Base-by-base conservation (phyloP, 2,888 invertebrate genomes). In the Lomographa bimaculata region DNA sequence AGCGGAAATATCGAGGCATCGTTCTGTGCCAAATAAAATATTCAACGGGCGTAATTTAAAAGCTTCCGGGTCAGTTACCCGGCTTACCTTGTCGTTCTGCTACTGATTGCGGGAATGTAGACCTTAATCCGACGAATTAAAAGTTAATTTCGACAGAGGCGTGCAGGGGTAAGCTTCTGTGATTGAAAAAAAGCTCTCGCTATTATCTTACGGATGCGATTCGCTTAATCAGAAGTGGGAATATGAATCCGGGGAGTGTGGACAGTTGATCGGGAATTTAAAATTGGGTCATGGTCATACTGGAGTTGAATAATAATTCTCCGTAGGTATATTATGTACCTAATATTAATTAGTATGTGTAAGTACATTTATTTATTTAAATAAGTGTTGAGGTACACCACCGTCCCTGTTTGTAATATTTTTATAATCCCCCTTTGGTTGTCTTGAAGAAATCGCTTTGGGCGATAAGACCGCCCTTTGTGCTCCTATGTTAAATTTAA, bases 21-120 rank as follows among this genome's bases (percentile, higher is more conserved):
- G 63, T 60, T 62, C 54, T 60, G 54, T 60, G 61, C 56, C 64
- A 60, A 71, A 77, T 80, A 74, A 80, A 80, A 77, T 79, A 79
- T 80, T 79, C 77, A 72, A 54, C 57, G 57, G 54, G 52, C 68
- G 70, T 77, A 73, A 78, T 78, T 79, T 76, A 69, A 77, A 77
- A 74, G 72, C 71, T 77, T 77, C 70, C 71, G 66, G 74, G 70
- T 76, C 79, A 74, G 70, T 79, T 69, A 63, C 63, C 39, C 41
- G 44, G 60, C 59, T 65, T 64, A 71, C 69, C 67, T 66, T 69
- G 64, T 71, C 68, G 66, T 70, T 46, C 49, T 41, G 44, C 17
- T 27, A 43, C 49, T 62, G 60, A 64, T 61, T 62, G 50, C 50
- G 50, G 52, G 46, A 71, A 75, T 61, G 55, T 68, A 40, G 42